Base-by-base conservation (phyloP, 2,113 vertebrate genomes). In the Pachycephala philippinensis region DNA sequence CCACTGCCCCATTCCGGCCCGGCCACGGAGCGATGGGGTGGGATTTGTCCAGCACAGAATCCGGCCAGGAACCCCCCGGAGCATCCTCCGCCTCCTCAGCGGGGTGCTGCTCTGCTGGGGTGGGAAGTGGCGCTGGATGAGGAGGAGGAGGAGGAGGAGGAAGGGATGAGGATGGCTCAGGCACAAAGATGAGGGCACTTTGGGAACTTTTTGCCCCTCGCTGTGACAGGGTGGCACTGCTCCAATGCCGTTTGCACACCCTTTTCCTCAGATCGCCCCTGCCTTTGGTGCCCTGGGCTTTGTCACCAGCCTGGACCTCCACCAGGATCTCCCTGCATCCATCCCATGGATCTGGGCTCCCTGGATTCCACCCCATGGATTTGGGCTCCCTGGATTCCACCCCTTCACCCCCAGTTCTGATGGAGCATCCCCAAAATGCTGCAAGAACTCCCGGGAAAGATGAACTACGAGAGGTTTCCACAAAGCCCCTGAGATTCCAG, bases 381-480 rank as follows among this genome's bases (percentile, higher is more conserved):
- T 6, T 2, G 26, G 22, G 52, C 14, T 33, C 37, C 33, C 44
- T 14, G 1, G 0, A 40, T 9, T 23, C 39, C 9, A n/a, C n/a
- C n/a, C 33, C 30, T 7, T 11, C 70, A 1, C 70, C 40, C 60
- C 75, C 65, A 21, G 8, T 1, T 44, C 75, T 6, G 20, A 15
- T 0, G 39, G 52, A 20, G 47, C 24, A 13, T 2, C 39, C 20
- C 3, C 13, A 56, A 76, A 87, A 65, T 0, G 0, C 60, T 0
- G 0, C 54, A 1, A 39, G 24, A 27, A 1, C 40, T 11, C 54
- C 47, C 2, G 2, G 4, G 19, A 5, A 72, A 65, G 13, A 20
- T 1, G 13, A 31, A 2, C 19, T 0, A 0, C 0, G 0, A 14
- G 44, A 71, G 33, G 23, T 39, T 37, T 31, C 47, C 31, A 50